phyloP scores from a whole-genome alignment of 2,113 vertebrate genomes.

The Lophotis ruficrista region DNA sequence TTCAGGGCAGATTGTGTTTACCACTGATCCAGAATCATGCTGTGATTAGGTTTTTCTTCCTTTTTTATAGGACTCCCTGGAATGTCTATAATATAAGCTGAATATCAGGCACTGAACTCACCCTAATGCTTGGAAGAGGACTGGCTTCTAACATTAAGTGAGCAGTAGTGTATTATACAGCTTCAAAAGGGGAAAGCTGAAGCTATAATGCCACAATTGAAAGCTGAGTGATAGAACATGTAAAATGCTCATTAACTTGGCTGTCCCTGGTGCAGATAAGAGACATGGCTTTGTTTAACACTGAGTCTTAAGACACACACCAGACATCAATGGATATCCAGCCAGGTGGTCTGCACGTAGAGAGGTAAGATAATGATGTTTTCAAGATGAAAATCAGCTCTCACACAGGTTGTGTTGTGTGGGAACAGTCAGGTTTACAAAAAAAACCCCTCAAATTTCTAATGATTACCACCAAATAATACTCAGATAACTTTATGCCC shows the following conservation, averaged over 20 bases:
- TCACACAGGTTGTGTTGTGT: background rate
- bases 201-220: background rate
- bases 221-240: background rate
- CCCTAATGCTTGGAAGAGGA: background rate
- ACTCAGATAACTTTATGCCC: conserved; percentile 37
- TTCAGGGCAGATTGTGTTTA: background rate
- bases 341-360: conserved; percentile 10
- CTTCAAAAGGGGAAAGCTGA: background rate
- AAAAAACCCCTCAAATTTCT: conserved; percentile 36
- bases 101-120: background rate
- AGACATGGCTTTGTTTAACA: conserved; percentile 9
- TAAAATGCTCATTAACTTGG: conserved; percentile 24
- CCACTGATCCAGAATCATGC: background rate
- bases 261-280: conserved; percentile 15
- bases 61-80: background rate
- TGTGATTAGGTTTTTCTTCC: background rate
- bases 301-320: conserved; percentile 40
- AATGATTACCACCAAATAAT: conserved; percentile 3
- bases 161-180: background rate
- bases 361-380: conserved; percentile 54
- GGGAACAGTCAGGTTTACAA: conserved; percentile 5
- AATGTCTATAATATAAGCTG: background rate
- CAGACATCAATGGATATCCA: conserved; percentile 17
- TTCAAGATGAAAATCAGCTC: conserved; percentile 48
- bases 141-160: background rate